Evolutionary conservation across 2,797 vertebrate genomes (phyloP), one percentile per base, ranked within the genome.

Genomic region (Hippoglossus hippoglossus): DNA sequence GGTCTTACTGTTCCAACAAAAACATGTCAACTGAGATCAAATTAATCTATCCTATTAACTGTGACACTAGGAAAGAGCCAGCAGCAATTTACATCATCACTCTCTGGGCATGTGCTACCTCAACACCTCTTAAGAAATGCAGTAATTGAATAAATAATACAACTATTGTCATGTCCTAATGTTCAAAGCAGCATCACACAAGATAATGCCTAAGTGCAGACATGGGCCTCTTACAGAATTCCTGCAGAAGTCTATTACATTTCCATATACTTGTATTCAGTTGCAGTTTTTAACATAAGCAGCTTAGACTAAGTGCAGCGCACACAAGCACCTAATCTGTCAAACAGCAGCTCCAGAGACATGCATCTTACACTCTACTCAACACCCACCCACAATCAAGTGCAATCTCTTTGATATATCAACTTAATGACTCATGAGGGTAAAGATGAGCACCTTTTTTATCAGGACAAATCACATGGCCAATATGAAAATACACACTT

Each of bases 261-360:
- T 16, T 36, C 2, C 10, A 0, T 22, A 6, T 16, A 44, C 25
- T 6, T 53, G 44, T 50, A 57, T 47, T 11, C 50, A 60, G 53
- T 57, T 76, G 4, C 49, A 51, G 81, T 69, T 75, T 55, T 62
- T 70, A 75, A 36, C 28, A 59, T 70, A 73, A 83, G 62, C 36
- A 50, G 26, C 69, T 76, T 79, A 73, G 52, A 67, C 18, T 55
- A 75, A 80, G 51, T 66, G 39, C 47, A 83, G 10, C 18, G 28
- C 55, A 57, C 56, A 52, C 49, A 60, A 25, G 4, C 9, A 65
- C 57, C 47, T 78, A 24, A 85, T 71, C 73, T 82, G 62, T 57
- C 67, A 72, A 67, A 82, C 46, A 12, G 63, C 36, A 69, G 51
- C 31, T 19, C 21, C 11, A 70, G 52, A 56, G 54, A 34, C 25